Evolutionary conservation across 2,113 vertebrate genomes (phyloP).

Genomic region (Vicugna pacos): DNA sequence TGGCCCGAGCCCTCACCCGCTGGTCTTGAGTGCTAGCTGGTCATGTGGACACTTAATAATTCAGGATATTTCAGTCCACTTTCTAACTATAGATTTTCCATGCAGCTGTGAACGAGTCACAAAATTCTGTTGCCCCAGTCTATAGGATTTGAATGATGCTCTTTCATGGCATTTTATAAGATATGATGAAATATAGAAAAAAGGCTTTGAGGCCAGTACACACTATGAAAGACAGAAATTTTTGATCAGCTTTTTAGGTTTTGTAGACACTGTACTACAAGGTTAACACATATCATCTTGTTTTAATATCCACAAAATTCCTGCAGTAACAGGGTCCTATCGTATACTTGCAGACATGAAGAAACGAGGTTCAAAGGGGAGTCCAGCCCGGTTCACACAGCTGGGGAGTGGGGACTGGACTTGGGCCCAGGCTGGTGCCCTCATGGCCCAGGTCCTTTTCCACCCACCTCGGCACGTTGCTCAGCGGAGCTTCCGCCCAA

Average conservation of each 20-base stretch:
- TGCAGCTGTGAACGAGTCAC: background rate
- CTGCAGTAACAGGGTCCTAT: rapidly evolving
- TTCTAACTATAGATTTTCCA: background rate
- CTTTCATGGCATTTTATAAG: background rate
- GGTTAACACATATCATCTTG: background rate
- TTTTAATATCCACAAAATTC: background rate
- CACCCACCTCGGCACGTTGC: background rate
- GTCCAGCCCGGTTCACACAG: background rate
- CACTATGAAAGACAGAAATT: background rate
- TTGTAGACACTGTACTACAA: background rate
- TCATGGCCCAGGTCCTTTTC: too few relatives aligned
- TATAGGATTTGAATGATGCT: background rate
- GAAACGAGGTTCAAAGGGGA: background rate
- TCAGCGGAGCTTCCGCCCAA: background rate
- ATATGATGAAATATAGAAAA: background rate
- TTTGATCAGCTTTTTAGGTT: background rate
- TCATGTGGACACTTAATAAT: background rate
- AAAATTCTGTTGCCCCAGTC: background rate
- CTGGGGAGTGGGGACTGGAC: rapidly evolving
- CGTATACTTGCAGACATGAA: too few relatives aligned
- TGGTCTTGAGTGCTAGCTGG: background rate
- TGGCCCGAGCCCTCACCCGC: background rate
- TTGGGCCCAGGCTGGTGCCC: too few relatives aligned
- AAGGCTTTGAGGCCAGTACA: background rate
- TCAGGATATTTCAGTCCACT: background rate